phyloP scores from a whole-genome alignment of 1,140 invertebrate genomes.

The Brachionus sp. region DNA sequence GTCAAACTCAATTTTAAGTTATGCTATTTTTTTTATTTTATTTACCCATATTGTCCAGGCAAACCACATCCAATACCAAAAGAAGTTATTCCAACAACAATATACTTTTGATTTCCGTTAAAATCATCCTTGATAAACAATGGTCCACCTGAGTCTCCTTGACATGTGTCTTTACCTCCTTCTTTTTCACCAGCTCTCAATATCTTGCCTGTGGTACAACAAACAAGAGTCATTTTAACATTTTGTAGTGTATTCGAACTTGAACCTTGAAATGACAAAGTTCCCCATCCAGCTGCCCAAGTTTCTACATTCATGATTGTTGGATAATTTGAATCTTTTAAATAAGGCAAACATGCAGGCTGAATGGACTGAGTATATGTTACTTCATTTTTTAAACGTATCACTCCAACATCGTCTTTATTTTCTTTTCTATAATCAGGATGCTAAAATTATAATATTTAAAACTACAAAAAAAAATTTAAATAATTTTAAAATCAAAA shows the following conservation, averaged over 20 bases:
- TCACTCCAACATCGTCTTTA: background rate
- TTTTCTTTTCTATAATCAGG: background rate
- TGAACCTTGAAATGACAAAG: background rate
- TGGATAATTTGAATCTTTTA: background rate
- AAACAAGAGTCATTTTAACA: background rate
- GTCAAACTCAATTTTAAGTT: too few species aligned
- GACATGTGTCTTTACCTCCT: slow-evolving; percentile 22
- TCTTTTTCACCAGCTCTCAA: background rate
- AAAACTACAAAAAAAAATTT: too few species aligned
- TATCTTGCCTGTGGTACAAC: background rate
- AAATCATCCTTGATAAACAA: background rate
- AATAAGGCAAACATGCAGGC: background rate
- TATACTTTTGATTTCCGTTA: background rate
- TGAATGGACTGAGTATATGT: background rate
- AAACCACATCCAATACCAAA: slow-evolving; percentile 7
- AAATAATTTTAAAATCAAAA: too few species aligned
- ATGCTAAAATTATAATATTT: background rate
- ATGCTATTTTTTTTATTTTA: background rate
- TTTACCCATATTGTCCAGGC: background rate
- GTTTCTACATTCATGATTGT: background rate
- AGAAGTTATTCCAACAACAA: slow-evolving; percentile 1
- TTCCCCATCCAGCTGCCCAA: background rate
- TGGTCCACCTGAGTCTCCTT: slow-evolving; percentile 14
- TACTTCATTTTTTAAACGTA: background rate
- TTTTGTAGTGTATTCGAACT: background rate